phyloP scores from a whole-genome alignment of 2,797 vertebrate genomes.

The Danionella dracula region DNA sequence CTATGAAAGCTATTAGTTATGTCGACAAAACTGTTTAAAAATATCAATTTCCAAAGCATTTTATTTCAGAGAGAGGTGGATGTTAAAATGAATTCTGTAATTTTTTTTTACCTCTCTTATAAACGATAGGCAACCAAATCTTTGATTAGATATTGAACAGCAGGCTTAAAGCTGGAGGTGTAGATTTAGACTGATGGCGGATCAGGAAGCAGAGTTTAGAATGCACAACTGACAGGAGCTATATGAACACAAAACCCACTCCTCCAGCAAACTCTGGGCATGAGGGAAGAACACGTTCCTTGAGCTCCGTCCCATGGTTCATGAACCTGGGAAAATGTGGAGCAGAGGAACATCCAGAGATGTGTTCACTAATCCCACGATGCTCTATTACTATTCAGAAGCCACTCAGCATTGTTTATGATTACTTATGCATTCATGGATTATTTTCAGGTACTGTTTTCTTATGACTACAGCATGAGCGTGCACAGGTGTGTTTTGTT shows the following conservation, averaged over 20 bases:
- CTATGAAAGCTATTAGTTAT: too few species aligned
- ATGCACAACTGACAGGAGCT: constrained; percentile 6
- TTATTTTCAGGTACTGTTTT: background rate
- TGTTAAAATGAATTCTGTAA: too few species aligned
- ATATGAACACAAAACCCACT: background rate
- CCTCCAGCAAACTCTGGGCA: constrained; percentile 5
- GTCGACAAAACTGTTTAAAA: too few species aligned
- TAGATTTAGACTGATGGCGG: too few species aligned
- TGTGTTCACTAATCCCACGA: background rate
- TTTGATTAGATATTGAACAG: too few species aligned
- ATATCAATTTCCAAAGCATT: too few species aligned
- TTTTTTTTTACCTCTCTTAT: too few species aligned
- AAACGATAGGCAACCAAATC: too few species aligned
- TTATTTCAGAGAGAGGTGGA: too few species aligned
- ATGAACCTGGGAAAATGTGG: constrained; percentile 2
- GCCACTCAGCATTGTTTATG: background rate
- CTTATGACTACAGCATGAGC: background rate
- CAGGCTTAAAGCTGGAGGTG: too few species aligned
- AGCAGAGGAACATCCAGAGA: constrained; percentile 5
- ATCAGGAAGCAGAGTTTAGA: constrained; percentile 54
- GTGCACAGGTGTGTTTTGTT: background rate
- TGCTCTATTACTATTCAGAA: background rate
- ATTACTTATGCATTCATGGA: constrained; percentile 6
- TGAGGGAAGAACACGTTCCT: constrained; percentile 1
- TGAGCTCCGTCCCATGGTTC: background rate